phyloP scores from a whole-genome alignment of 2,113 vertebrate species.

The Globicephala melas region DNA sequence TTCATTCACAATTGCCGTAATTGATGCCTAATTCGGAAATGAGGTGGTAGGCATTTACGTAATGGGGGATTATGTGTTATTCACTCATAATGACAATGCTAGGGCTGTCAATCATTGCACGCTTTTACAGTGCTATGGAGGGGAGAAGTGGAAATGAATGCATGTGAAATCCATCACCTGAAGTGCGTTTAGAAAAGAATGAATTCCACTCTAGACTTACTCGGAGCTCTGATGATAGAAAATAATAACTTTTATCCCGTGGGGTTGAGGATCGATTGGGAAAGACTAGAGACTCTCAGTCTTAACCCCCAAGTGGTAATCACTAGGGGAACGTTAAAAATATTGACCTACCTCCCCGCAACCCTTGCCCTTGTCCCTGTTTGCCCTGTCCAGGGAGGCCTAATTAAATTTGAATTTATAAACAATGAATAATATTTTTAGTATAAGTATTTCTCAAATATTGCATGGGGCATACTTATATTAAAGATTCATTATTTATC shows the following conservation, averaged over 20 bases:
- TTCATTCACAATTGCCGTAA: conserved; percentile 23
- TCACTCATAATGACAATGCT: conserved; percentile 4
- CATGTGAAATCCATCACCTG: background rate
- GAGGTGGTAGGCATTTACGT: conserved; percentile 23
- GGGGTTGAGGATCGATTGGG: background rate
- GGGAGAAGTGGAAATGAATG: background rate
- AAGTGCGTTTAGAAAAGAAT: background rate
- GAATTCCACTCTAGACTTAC: background rate
- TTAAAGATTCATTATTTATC: background rate
- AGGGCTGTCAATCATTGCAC: conserved; percentile 1
- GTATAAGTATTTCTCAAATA: background rate
- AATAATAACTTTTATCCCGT: background rate
- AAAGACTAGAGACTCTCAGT: background rate
- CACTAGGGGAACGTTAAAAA: background rate
- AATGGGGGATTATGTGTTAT: conserved; percentile 1
- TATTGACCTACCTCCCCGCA: background rate
- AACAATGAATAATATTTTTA: background rate
- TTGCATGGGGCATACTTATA: background rate
- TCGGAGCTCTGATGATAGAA: background rate
- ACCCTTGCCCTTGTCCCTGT: fast-evolving
- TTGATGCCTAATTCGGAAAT: conserved; percentile 53
- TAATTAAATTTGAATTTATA: conserved; percentile 23
- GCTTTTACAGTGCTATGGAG: background rate
- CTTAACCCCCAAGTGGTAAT: background rate
- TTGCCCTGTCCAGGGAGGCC: background rate